Evolutionary conservation across 2,113 vertebrate genomes (phyloP).

Genomic region (Gallinago jamesoni): DNA sequence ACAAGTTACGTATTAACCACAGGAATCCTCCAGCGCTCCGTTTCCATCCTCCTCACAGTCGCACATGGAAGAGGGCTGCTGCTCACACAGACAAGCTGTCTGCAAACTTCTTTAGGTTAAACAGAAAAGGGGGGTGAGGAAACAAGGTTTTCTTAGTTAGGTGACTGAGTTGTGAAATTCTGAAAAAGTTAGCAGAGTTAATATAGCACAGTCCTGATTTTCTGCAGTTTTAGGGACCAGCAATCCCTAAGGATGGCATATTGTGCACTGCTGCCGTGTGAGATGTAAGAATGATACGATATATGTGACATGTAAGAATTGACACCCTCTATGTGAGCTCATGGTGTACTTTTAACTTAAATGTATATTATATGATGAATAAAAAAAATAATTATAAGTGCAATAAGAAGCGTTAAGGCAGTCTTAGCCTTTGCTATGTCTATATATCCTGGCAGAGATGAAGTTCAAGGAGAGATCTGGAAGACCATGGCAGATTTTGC

Average conservation of each 20-base stretch:
- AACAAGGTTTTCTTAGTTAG: background rate
- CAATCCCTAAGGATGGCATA: background rate
- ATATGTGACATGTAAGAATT: background rate
- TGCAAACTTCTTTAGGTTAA: background rate
- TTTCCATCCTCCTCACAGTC: background rate
- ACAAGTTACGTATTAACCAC: conserved; percentile 24
- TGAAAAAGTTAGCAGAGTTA: background rate
- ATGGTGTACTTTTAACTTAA: background rate
- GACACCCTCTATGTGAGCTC: background rate
- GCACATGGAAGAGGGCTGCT: background rate
- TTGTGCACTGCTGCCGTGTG: background rate
- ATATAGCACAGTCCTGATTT: background rate
- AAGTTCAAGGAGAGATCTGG: background rate
- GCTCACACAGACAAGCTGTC: background rate
- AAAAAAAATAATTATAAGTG: background rate
- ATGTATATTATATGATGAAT: accelerated
- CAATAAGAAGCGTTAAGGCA: background rate
- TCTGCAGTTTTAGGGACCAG: background rate
- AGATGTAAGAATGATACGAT: background rate
- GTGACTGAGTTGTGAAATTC: background rate
- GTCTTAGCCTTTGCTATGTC: background rate
- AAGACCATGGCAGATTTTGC: background rate
- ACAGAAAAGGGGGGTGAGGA: background rate
- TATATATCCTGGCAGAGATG: background rate
- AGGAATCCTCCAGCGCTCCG: background rate